These are phyloP conservation scores for Neodiprion pinetum DNA, from an alignment of 1,140 invertebrate genomes.

Conservation along the genomic window DNA sequence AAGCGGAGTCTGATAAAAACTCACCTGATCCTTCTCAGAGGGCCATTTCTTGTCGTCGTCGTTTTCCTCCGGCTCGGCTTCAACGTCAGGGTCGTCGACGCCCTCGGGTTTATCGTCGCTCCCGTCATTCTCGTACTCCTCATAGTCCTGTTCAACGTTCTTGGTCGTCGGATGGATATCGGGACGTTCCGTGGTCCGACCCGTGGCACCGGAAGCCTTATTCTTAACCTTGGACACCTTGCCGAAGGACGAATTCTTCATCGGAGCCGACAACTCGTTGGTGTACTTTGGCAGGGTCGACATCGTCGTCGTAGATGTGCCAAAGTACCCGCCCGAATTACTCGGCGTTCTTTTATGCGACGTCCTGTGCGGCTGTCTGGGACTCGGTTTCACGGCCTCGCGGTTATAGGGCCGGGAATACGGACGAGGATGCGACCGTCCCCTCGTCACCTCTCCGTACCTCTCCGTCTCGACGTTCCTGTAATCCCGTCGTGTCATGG, in stretches of 20 bases:
- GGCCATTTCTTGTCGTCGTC: not conserved
- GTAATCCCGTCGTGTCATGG: constrained; percentile 40
- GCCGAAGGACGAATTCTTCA: not conserved
- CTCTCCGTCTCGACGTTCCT: constrained; percentile 45
- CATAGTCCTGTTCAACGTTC: constrained; percentile 49
- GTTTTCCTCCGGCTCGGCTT: constrained; percentile 30
- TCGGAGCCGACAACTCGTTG: not conserved
- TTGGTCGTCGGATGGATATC: constrained; percentile 33
- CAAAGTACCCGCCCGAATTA: constrained; percentile 28
- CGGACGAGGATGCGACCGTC: constrained; percentile 25
- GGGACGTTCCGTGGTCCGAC: constrained; percentile 13
- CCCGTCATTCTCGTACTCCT: constrained; percentile 41
- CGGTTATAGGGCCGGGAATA: no score
- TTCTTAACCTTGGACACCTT: not conserved
- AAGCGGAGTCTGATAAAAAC: not conserved
- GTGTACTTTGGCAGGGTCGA: constrained; percentile 8
- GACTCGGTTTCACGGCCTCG: no score
- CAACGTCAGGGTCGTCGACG: constrained; percentile 37
- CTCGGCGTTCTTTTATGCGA: constrained; percentile 18
- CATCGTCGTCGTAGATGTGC: constrained; percentile 15
- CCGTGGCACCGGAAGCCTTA: not conserved
- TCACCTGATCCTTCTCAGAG: not conserved
- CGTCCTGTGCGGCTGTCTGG: no score
- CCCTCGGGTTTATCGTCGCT: constrained; percentile 41
- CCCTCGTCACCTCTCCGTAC: constrained; percentile 36